phyloP scores from a whole-genome alignment of 2,113 vertebrate species.

The Pteruthius melanotis region DNA sequence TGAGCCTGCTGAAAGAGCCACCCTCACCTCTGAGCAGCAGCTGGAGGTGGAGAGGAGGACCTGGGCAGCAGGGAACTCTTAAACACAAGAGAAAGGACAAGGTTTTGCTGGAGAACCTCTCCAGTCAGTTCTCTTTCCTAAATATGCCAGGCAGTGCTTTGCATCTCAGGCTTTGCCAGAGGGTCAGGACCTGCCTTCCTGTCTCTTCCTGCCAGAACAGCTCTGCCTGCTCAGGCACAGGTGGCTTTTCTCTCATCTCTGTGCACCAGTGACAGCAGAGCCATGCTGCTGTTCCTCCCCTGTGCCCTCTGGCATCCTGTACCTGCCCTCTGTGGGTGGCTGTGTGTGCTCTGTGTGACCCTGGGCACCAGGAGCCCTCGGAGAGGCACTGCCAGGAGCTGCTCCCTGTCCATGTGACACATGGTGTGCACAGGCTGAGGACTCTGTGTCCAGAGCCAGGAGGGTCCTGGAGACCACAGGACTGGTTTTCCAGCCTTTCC shows the following conservation, averaged over 20 bases:
- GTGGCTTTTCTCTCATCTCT: background rate
- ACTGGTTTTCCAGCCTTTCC: background rate
- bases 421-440: accelerated
- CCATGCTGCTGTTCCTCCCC: accelerated
- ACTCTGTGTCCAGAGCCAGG: background rate
- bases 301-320: background rate
- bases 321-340: background rate
- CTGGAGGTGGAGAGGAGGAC: background rate
- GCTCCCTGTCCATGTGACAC: background rate
- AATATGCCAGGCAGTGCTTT: background rate
- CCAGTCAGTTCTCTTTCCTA: background rate
- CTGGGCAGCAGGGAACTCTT: background rate
- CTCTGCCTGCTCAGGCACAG: background rate
- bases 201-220: background rate
- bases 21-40: background rate
- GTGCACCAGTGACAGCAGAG: background rate
- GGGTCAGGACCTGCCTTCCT: background rate
- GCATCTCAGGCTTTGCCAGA: background rate
- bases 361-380: background rate
- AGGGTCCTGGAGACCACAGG: background rate
- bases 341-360: background rate
- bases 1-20: background rate
- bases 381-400: background rate
- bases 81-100: background rate
- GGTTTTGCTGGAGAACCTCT: background rate